These are phyloP conservation scores for Coreoperca whiteheadi DNA, from an alignment of 2,113 vertebrate genomes.

Conservation along the genomic window DNA sequence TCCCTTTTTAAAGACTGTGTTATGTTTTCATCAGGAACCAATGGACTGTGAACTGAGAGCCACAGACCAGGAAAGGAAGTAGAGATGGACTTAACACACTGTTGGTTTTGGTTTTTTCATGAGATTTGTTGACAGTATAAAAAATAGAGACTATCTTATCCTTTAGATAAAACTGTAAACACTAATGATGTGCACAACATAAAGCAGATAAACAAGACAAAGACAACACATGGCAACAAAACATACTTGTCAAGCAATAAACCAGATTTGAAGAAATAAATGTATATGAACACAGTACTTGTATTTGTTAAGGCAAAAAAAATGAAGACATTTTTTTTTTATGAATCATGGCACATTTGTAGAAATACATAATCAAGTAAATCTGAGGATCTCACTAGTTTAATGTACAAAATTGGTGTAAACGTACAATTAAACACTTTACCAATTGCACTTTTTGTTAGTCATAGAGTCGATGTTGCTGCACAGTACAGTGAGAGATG, in stretches of 20 bases:
- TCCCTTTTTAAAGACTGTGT: background rate
- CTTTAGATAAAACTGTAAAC: slow-evolving; percentile 41
- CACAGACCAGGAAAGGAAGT: background rate
- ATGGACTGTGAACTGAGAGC: background rate
- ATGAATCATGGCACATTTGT: slow-evolving; percentile 34
- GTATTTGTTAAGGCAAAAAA: slow-evolving; percentile 33
- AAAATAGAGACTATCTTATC: background rate
- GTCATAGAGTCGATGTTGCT: slow-evolving; percentile 5
- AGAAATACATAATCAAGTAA: slow-evolving; percentile 42
- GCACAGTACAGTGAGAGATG: slow-evolving; percentile 13
- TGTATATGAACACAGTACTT: slow-evolving; percentile 19
- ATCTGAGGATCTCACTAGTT: slow-evolving; percentile 24
- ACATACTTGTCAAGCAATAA: slow-evolving; percentile 41
- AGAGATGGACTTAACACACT: background rate
- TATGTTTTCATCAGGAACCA: background rate
- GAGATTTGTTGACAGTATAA: slow-evolving; percentile 3
- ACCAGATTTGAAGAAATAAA: slow-evolving; percentile 32
- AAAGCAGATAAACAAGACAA: slow-evolving; percentile 22
- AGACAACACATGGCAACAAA: slow-evolving; percentile 8
- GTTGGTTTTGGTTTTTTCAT: slow-evolving; percentile 20
- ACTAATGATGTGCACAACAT: slow-evolving; percentile 14
- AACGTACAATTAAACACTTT: slow-evolving; percentile 23
- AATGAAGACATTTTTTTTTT: slow-evolving; percentile 6
- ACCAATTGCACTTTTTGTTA: slow-evolving; percentile 18
- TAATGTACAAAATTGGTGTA: slow-evolving; percentile 28